phyloP scores from a whole-genome alignment of 2,797 vertebrate species.

The Melanotaenia parkinsoni region DNA sequence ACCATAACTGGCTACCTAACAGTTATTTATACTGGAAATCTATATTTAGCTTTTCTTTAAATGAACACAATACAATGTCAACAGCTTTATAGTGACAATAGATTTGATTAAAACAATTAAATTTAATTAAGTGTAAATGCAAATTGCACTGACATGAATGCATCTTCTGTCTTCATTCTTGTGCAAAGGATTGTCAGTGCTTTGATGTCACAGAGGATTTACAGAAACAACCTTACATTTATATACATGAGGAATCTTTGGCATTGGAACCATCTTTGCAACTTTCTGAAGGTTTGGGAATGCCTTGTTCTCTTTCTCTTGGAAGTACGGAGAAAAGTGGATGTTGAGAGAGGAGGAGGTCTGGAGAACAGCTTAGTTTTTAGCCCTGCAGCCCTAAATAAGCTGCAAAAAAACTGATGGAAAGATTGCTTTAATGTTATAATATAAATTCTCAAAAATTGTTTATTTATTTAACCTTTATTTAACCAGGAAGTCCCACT shows the following conservation, averaged over 20 bases:
- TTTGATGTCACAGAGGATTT: background rate
- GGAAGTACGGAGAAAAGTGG: no score
- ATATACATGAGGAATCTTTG: no score
- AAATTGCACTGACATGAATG: background rate
- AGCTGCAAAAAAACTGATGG: no score
- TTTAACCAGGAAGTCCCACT: no score
- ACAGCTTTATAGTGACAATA: background rate
- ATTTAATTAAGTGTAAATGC: background rate
- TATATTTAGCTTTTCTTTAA: background rate
- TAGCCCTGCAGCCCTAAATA: background rate
- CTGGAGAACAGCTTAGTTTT: no score
- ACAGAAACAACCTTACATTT: background rate
- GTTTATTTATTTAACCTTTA: no score
- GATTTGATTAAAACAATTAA: background rate
- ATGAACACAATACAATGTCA: background rate
- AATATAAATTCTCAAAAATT: no score
- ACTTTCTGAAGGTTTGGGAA: no score
- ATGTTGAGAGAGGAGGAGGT: no score
- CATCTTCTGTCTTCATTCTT: background rate
- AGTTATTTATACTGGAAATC: background rate
- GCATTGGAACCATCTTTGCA: no score
- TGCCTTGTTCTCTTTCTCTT: no score
- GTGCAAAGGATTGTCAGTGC: background rate
- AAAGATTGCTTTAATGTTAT: no score
- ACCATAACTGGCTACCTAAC: background rate